Conservation (phyloP, 2,113 vertebrate genomes). For the Lutjanus erythropterus region DNA sequence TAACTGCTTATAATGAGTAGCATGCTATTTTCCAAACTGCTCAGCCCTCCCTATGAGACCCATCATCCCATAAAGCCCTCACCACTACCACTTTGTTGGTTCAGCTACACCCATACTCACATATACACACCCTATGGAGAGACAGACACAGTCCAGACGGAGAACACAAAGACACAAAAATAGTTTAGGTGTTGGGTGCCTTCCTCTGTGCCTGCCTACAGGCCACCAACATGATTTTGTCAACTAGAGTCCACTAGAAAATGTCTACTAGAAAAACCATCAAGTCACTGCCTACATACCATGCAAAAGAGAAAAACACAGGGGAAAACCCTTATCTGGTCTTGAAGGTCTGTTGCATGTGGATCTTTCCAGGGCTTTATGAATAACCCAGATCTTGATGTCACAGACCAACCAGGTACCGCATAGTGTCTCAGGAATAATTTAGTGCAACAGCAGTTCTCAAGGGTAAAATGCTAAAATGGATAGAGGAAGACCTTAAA, state of each 20-base stretch:
- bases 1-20: constrained; percentile 69
- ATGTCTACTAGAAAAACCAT: constrained; percentile 15
- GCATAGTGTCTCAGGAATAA: constrained; percentile 62
- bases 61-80: constrained; percentile 59
- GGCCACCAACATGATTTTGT: constrained; percentile 10
- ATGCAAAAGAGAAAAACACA: neutral
- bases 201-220: constrained; percentile 2
- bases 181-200: constrained; percentile 34
- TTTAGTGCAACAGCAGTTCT: constrained; percentile 45
- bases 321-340: constrained; percentile 12
- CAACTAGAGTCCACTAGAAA: neutral
- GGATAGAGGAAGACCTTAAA: neutral
- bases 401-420: constrained; percentile 53
- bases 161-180: constrained; percentile 26
- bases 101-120: constrained; percentile 61
- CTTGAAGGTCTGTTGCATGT: constrained; percentile 29
- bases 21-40: constrained; percentile 58
- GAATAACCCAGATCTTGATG: constrained; percentile 63
- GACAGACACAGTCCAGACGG: constrained; percentile 22
- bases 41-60: constrained; percentile 60
- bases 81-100: constrained; percentile 68
- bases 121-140: constrained; percentile 47
- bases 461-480: neutral
- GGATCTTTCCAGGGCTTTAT: constrained; percentile 54
- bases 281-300: constrained; percentile 16